phyloP scores from a whole-genome alignment of 2,113 vertebrate species.

The Narcine bancroftii region DNA sequence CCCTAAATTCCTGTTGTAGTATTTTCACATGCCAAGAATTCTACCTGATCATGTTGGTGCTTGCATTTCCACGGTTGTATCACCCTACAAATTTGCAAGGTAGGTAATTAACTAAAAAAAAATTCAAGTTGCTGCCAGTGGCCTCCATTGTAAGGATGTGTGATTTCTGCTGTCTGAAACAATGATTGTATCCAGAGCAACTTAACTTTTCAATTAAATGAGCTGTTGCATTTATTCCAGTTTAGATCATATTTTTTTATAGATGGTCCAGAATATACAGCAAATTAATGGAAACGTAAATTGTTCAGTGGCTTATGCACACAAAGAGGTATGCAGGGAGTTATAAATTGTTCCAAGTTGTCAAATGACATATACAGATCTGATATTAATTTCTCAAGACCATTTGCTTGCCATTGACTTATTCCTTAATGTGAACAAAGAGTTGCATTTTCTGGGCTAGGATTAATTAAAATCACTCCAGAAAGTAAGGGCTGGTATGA shows the following conservation, averaged over 20 bases:
- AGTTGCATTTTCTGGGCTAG: background rate
- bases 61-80: background rate
- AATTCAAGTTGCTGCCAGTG: conserved; percentile 4
- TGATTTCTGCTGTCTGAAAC: background rate
- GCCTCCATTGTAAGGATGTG: too few relatives aligned
- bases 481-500: background rate
- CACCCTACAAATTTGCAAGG: background rate
- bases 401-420: background rate
- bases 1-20: background rate
- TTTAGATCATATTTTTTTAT: background rate
- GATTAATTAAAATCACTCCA: background rate
- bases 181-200: conserved; percentile 6
- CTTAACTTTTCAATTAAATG: background rate
- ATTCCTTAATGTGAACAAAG: background rate
- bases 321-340: background rate
- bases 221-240: background rate
- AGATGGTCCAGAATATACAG: background rate
- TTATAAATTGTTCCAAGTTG: background rate
- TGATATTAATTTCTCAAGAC: background rate
- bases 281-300: background rate
- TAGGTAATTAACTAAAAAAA: background rate
- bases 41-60: background rate
- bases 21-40: background rate
- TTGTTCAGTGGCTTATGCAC: background rate
- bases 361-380: too few relatives aligned